Percentiles rank a stretch among this genome's conserved stretches.
phyloP scores from a whole-genome alignment of 2,113 vertebrate genomes.

The Ictidomys tridecemlineatus region DNA sequence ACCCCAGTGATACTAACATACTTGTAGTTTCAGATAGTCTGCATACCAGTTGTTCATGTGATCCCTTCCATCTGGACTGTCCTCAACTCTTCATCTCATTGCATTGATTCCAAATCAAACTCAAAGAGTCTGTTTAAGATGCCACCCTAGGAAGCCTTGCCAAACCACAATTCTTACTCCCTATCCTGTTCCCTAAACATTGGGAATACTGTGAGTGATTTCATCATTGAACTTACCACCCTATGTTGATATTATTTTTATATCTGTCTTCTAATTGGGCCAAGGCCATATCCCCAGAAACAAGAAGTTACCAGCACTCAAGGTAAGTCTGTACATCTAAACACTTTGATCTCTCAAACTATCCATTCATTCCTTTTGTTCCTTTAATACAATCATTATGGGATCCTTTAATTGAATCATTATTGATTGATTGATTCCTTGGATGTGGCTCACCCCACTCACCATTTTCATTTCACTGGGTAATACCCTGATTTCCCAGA shows the following conservation, averaged over 20 bases:
- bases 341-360: not conserved
- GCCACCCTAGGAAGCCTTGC: not conserved
- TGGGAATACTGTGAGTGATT: not conserved
- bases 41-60: not conserved
- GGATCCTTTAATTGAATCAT: not conserved
- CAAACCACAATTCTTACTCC: not conserved
- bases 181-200: not conserved
- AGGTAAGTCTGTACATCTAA: not conserved
- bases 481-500: slow-evolving; percentile 2
- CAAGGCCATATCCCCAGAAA: not conserved
- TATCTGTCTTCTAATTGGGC: not conserved
- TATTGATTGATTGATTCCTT: not conserved
- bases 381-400: not conserved
- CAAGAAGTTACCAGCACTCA: not conserved
- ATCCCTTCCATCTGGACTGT: not conserved
- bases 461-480: slow-evolving; percentile 14
- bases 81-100: not conserved
- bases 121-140: not conserved
- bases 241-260: not conserved
- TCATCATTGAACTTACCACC: not conserved
- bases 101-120: not conserved
- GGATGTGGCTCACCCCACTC: not conserved
- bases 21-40: not conserved
- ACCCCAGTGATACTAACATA: not conserved
- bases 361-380: not conserved